Percentiles rank a stretch among this genome's conserved stretches.
These are phyloP conservation scores for Elymnias hypermnestra DNA, from an alignment of 1,140 invertebrate genomes.

Conservation along the genomic window DNA sequence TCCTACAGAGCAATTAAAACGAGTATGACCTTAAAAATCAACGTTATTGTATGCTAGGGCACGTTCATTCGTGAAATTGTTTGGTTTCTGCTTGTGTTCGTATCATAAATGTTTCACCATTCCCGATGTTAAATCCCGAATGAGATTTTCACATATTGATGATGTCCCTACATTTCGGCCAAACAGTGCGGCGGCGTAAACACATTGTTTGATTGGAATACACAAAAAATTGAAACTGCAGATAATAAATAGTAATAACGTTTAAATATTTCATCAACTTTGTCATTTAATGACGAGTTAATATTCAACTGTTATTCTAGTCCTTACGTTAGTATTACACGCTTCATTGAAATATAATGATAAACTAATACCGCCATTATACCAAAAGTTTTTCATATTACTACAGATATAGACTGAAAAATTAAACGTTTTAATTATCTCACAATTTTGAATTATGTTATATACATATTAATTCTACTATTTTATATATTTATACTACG, in stretches of 20 bases:
- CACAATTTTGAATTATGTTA: too few relatives aligned
- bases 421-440: too few relatives aligned
- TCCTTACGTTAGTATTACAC: too few relatives aligned
- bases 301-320: too few relatives aligned
- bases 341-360: too few relatives aligned
- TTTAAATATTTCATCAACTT: slow-evolving; percentile 13
- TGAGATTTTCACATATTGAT: slow-evolving; percentile 67
- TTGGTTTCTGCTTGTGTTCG: slow-evolving; percentile 46
- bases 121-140: slow-evolving; percentile 47
- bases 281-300: slow-evolving; percentile 24
- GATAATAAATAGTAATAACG: slow-evolving; percentile 31
- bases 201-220: slow-evolving; percentile 53
- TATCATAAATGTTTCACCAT: slow-evolving; percentile 57
- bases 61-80: slow-evolving; percentile 57
- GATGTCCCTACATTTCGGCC: slow-evolving; percentile 50
- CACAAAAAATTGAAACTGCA: slow-evolving; percentile 33
- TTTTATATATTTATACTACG: too few relatives aligned
- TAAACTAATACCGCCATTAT: too few relatives aligned
- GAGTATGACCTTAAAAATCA: slow-evolving; percentile 42
- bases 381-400: too few relatives aligned
- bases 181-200: slow-evolving; percentile 45
- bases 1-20: slow-evolving; percentile 39
- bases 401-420: too few relatives aligned
- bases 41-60: slow-evolving; percentile 40
- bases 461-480: too few relatives aligned